Base-by-base conservation (phyloP, 2,113 vertebrate species). In the Tringa solitaria region DNA sequence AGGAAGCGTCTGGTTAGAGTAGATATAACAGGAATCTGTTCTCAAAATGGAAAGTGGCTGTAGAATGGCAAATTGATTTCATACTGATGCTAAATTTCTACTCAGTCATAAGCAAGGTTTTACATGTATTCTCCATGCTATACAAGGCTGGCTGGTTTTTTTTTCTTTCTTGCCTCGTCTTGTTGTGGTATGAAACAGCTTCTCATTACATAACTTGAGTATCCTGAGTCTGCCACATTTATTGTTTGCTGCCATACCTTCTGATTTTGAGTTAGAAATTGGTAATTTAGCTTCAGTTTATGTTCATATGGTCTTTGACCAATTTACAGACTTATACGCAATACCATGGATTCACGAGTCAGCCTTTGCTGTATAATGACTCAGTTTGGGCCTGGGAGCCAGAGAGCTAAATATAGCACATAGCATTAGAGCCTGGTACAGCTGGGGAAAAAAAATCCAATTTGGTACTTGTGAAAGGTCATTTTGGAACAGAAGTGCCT, bases 291-390 rank as follows among this genome's bases (percentile, higher is more conserved):
- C 59, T 88, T 70, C 63, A 70, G 45, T 77, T 95, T 60, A 35
- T 37, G 33, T 64, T 51, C n/a, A n/a, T n/a, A 61, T 48, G 68
- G 16, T 57, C 63, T 93, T 89, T 83, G 37, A 46, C 46, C 59
- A 80, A 6, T 79, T 87, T 88, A 77, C 11, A 51, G 63, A 50
- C 59, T 70, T 91, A 45, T 3, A 27, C 8, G 14, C 18, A 43
- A 82, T 69, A 39, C 21, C 57, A 22, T 8, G 45, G 74, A 83
- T 79, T 81, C 43, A 24, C 1, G 2, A 77, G 28, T 82, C 78
- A 93, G 74, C 39, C 54, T 87, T 94, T 87, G 53, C 14, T 56
- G 48, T 56, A 51, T 50, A 92, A 95, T 90, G 85, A 94, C 63
- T 96, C 74, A 50, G 27, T 91, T 85, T 77, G 67, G 85, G 50